Base-by-base conservation (phyloP, 2,113 vertebrate genomes). In the Pollachius pollachius region DNA sequence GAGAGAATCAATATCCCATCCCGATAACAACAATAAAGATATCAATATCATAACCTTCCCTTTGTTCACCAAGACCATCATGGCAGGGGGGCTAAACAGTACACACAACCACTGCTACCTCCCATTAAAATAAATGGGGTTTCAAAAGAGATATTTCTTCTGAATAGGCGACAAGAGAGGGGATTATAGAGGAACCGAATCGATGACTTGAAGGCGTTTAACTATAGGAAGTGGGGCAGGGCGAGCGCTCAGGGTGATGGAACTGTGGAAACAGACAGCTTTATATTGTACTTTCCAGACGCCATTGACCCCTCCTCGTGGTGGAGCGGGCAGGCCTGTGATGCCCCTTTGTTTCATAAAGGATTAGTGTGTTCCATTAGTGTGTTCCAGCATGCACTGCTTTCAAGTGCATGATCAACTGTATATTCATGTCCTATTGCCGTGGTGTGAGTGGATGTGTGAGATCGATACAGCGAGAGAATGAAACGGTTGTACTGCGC, bases 131-230 rank as follows among this genome's bases (percentile, higher is more conserved):
- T 74, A 15, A 73, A 84, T 79, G 78, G 9, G 19, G 74, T 76
- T 81, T 68, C 71, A 86, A 79, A 78, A 64, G 18, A 80, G 61
- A 78, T 75, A 75, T 75, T 77, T 81, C 64, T 52, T 66, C 54
- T 71, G 85, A 83, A 86, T 84, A 74, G 71, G 71, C n/a, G n/a
- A 79, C 69, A 30, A 66, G 59, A 67, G 61, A 52, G 5, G 30
- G 54, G 37, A 52, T 63, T 62, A 67, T 75, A 75, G 48, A 63
- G 66, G 41, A 69, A 41, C 0, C 4, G 54, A 81, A 87, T 89
- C 86, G 82, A 91, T 87, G 74, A 73, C 67, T 79, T 74, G 67
- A 79, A 66, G 79, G 67, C 79, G 84, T 81, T 85, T 85, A 82
- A 79, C 71, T 76, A 80, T 77, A 77, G 57, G 7, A 78, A 80